phyloP scores from a whole-genome alignment of 1,140 invertebrate species.

The Aphidius gifuensis region DNA sequence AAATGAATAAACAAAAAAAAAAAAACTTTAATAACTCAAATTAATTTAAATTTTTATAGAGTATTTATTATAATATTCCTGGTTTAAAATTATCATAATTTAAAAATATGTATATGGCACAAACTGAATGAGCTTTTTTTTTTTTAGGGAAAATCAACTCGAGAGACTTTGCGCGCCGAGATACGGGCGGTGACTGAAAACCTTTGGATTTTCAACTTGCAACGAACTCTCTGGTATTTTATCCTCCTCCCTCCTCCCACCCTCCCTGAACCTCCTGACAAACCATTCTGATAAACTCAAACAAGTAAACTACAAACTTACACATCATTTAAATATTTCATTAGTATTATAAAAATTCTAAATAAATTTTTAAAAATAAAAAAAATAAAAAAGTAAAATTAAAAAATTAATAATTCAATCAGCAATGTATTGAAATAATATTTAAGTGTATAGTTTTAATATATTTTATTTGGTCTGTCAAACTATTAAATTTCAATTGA shows the following conservation, averaged over 20 bases:
- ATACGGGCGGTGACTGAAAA: conserved; percentile 53
- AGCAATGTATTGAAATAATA: neutral
- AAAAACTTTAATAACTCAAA: neutral
- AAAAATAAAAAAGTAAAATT: no score
- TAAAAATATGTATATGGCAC: neutral
- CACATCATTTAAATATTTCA: neutral
- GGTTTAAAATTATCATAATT: neutral
- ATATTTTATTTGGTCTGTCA: no score
- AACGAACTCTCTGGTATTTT: neutral
- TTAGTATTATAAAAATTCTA: no score
- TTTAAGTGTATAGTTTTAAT: no score
- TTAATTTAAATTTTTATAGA: neutral
- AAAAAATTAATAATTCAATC: neutral
- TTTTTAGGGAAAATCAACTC: conserved; percentile 26
- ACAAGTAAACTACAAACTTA: neutral
- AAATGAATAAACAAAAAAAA: neutral
- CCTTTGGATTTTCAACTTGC: conserved; percentile 34
- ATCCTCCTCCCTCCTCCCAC: conserved; percentile 12
- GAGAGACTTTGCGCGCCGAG: conserved; percentile 48
- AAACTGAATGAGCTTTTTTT: conserved; percentile 10
- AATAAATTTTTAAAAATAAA: no score
- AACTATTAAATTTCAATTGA: no score
- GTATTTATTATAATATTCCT: neutral
- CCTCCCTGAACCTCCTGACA: no score
- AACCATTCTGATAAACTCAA: neutral